phyloP scores from a whole-genome alignment of 2,888 invertebrate species.

The Patella pellucida region DNA sequence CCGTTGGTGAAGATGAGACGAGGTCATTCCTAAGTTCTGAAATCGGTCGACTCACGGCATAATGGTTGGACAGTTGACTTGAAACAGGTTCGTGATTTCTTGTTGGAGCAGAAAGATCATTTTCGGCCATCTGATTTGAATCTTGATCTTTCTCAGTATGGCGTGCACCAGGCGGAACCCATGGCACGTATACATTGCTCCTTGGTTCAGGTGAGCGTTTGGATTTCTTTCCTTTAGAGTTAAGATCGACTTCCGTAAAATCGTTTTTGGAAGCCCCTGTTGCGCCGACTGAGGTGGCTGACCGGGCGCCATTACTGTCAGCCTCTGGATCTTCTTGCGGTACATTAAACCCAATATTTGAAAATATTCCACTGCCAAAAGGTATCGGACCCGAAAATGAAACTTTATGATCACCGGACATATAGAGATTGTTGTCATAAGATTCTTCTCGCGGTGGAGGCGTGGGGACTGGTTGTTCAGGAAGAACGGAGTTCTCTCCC shows the following conservation, averaged over 20 bases:
- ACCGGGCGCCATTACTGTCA: neutral
- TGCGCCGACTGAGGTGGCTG: neutral
- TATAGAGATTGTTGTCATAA: neutral
- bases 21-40: neutral
- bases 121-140: neutral
- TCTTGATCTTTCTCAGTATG: neutral
- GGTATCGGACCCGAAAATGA: neutral
- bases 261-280: neutral
- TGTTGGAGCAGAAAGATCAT: neutral
- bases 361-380: neutral
- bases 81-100: neutral
- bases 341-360: neutral
- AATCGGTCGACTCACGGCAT: conserved; percentile 1
- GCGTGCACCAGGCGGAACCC: neutral
- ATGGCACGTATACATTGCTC: neutral
- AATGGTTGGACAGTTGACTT: neutral
- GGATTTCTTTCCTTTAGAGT: neutral
- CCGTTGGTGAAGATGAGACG: neutral
- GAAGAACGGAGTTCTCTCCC: neutral
- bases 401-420: neutral
- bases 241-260: neutral
- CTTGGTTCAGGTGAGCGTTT: neutral
- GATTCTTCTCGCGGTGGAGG: neutral
- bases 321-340: neutral
- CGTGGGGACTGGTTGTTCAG: neutral